Percentiles rank a stretch among this genome's conserved stretches.
phyloP scores from a whole-genome alignment of 2,113 vertebrate species.

The Dasyurus viverrinus region DNA sequence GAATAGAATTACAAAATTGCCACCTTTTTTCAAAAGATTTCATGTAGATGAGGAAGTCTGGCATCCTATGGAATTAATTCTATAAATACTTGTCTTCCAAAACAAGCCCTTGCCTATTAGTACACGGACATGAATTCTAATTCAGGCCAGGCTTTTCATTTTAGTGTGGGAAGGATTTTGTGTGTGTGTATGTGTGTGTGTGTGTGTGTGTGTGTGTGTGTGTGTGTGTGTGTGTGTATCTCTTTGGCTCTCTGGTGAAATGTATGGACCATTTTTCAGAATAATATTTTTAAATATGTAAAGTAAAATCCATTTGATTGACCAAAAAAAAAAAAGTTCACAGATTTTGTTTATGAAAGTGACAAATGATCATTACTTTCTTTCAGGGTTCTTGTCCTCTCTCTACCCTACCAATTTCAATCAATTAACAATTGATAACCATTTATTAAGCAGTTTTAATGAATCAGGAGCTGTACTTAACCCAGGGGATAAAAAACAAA shows the following conservation, averaged over 20 bases:
- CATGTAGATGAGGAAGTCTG: background rate
- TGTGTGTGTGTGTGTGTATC: no score
- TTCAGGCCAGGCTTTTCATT: background rate
- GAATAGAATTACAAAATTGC: background rate
- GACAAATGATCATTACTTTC: background rate
- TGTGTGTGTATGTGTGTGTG: no score
- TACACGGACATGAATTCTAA: background rate
- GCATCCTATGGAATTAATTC: background rate
- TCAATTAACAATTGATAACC: background rate
- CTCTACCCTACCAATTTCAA: background rate
- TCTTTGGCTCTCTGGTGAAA: background rate
- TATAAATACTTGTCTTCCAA: background rate
- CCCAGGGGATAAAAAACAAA: background rate
- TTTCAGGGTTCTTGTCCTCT: background rate
- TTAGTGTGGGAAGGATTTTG: background rate
- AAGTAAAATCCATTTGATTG: background rate
- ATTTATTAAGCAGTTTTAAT: background rate
- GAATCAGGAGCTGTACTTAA: background rate
- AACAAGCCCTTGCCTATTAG: background rate
- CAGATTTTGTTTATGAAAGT: background rate
- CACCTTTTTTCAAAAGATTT: background rate
- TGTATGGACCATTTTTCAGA: background rate
- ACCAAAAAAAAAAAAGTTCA: background rate
- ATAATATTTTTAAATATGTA: background rate
- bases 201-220: no score